These are phyloP conservation scores for Eristalinus aeneus DNA, from an alignment of 2,888 invertebrate species.

Conservation along the genomic window DNA sequence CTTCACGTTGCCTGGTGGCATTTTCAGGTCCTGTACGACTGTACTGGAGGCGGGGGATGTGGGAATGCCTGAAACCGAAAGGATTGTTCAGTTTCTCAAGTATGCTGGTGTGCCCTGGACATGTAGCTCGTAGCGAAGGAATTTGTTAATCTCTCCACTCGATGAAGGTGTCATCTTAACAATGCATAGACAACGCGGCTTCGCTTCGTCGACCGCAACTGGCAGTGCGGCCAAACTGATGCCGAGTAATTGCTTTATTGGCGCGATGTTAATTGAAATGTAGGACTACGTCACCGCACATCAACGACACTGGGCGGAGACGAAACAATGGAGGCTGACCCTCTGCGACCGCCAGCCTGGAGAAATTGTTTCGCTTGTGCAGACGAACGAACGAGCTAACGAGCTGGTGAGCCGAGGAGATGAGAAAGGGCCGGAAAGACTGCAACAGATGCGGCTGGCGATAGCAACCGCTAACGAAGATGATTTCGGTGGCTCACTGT, in stretches of 20 bases:
- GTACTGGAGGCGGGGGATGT: too few species aligned
- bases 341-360: not conserved
- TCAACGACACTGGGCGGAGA: not conserved
- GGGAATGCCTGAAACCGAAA: not conserved
- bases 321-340: not conserved
- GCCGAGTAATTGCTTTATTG: conserved; percentile 62
- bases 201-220: conserved; percentile 26
- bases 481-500: not conserved
- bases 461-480: conserved; percentile 1
- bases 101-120: not conserved
- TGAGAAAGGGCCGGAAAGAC: not conserved
- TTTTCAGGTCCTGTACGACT: conserved; percentile 1
- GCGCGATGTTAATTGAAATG: conserved; percentile 64
- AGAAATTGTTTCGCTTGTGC: conserved; percentile 48
- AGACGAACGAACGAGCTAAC: conserved; percentile 43
- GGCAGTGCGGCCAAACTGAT: conserved; percentile 25
- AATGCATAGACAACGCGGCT: not conserved
- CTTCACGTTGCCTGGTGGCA: conserved; percentile 12
- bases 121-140: not conserved
- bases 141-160: not conserved
- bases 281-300: not conserved
- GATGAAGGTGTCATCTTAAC: not conserved
- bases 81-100: not conserved
- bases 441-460: not conserved
- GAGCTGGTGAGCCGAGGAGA: not conserved